phyloP scores from a whole-genome alignment of 2,797 vertebrate species.

The Salmo trutta region DNA sequence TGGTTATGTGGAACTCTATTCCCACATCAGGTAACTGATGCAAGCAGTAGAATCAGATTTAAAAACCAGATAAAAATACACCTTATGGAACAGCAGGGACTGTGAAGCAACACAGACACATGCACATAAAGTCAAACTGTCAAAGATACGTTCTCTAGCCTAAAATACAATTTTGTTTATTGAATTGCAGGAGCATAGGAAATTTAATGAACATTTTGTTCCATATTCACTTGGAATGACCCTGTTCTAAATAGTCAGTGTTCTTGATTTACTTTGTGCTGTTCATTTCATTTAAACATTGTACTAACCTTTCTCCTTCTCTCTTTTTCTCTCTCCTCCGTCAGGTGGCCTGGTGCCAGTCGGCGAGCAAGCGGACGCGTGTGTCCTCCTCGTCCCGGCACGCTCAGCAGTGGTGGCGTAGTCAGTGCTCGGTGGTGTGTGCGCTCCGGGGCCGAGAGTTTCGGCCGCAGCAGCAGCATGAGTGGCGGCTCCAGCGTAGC shows the following conservation, averaged over 20 bases:
- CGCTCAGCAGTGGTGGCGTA: conserved; percentile 82
- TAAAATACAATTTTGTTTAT: too few relatives aligned
- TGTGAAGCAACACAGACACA: too few relatives aligned
- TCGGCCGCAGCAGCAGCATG: conserved; percentile 85
- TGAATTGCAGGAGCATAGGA: too few relatives aligned
- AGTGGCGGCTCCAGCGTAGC: conserved; percentile 79
- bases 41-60: too few relatives aligned
- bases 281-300: neutral
- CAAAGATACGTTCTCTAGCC: too few relatives aligned
- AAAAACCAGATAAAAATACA: too few relatives aligned
- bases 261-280: neutral
- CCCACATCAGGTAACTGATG: too few relatives aligned
- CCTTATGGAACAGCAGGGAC: too few relatives aligned
- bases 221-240: too few relatives aligned
- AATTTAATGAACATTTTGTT: too few relatives aligned
- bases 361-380: conserved; percentile 72
- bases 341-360: conserved; percentile 77
- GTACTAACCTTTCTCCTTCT: neutral
- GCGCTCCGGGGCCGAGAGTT: conserved; percentile 91
- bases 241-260: neutral
- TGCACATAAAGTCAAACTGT: too few relatives aligned
- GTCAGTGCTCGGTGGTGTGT: conserved; percentile 87
- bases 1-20: too few relatives aligned
- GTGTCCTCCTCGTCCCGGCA: conserved; percentile 76
- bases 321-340: neutral